Evolutionary conservation across 2,797 vertebrate species (phyloP).

Genomic region (Scolopax bukidnonensis): DNA sequence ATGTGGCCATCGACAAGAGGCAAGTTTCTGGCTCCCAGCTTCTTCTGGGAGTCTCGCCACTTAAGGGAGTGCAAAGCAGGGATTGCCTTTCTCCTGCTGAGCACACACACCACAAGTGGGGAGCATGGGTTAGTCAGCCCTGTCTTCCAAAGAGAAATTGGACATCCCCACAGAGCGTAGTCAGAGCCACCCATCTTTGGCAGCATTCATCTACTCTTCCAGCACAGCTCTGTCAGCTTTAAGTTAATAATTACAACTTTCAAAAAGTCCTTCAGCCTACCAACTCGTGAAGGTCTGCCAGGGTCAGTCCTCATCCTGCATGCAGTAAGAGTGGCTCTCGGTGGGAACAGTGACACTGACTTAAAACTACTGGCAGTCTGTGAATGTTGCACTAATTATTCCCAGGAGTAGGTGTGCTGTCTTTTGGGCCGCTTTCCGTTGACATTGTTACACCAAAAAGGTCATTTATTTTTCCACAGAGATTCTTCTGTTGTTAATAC

Average conservation of each 20-base stretch:
- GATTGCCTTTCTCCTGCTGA: not conserved
- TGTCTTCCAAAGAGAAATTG: not conserved
- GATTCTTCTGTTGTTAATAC: not conserved
- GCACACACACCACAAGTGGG: not conserved
- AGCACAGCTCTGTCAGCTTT: accelerated
- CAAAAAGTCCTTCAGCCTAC: not conserved
- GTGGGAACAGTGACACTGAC: not conserved
- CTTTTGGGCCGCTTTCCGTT: not conserved
- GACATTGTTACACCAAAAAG: not conserved
- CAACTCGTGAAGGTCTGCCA: accelerated
- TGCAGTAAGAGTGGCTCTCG: accelerated
- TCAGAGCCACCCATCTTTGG: not conserved
- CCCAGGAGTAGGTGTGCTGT: not conserved
- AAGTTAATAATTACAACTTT: not conserved
- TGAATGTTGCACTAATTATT: not conserved
- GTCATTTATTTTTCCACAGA: not conserved
- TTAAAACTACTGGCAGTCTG: not conserved
- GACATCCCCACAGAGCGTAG: not conserved
- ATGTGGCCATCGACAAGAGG: accelerated
- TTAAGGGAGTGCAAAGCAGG: not conserved
- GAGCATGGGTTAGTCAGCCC: not conserved
- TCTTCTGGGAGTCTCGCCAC: not conserved
- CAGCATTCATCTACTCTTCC: not conserved
- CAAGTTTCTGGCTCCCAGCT: not conserved
- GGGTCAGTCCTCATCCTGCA: not conserved